Evolutionary conservation across 2,888 invertebrate species (phyloP), one percentile per base, ranked within the genome.

Genomic region (Drosophila anomalata): DNA sequence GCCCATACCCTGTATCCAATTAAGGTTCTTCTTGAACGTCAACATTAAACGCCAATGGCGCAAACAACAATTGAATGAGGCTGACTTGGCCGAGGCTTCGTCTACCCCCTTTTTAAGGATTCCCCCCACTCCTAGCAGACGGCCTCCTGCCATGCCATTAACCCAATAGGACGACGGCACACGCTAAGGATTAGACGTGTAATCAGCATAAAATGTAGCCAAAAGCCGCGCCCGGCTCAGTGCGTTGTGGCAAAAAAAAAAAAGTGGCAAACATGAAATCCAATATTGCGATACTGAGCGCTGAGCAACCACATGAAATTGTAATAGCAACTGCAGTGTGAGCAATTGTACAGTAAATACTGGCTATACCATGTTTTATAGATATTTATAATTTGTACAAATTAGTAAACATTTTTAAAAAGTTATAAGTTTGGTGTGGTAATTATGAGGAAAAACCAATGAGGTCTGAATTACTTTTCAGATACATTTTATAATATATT

Each of bases 141-240:
- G n/a, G 42, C 51, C 67, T 48, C 51, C 50, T 63, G 58, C 46
- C 54, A 54, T 31, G 68, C 42, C 59, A 68, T 51, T 53, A 55
- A 68, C 53, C 51, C 63, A 61, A 73, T 65, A 54, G 59, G 53
- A 52, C 60, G 67, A 56, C 63, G 77, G 83, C 84, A 78, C 84
- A 84, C 84, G 81, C 84, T 81, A 87, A 70, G 85, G 85, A 85
- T 87, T 85, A 87, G 85, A 84, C 76, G 76, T 85, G 85, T 87
- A 85, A 85, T 85, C 85, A 87, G 87, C 79, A 85, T 85, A 84
- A 84, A 83, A 86, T 86, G 80, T 87, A 65, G 87, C 81, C 70
- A 70, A 69, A 70, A 69, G 62, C 71, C 62, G 70, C 70, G 46
- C 56, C 54, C 69, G 69, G 33, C 52, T 46, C 52, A 53, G 11